Base-by-base conservation (phyloP, 2,888 invertebrate species). In the Hyppa rectilinea region DNA sequence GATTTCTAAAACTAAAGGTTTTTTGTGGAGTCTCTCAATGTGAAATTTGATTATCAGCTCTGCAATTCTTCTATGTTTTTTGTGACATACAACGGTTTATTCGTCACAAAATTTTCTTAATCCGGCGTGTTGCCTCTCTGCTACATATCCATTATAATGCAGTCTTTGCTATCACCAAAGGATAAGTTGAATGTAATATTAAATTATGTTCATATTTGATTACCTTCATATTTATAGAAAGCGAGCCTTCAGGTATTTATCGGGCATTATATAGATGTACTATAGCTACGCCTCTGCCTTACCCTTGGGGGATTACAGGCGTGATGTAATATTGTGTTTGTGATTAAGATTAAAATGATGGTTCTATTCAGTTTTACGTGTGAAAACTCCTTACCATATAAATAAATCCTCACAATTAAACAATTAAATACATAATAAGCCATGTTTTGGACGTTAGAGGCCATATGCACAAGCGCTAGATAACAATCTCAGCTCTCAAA, bases 401-500 rank as follows among this genome's bases (percentile, higher is more conserved):
- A 26, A 52, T 58, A 67, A 80, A 77, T 67, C 40, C 45, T 40
- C 26, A 70, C 38, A 70, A 77, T 69, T 80, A 61, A 69, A 79
- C 52, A 76, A 67, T 71, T 62, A 73, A 66, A 67, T 71, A 68
- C 31, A 31, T 58, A 75, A 71, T 76, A 64, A 71, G 56, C 43
- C 31, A 61, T 79, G 56, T 76, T 81, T 82, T 59, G 59, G 66
- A 58, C 49, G 53, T 71, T 71, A 62, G 78, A 75, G 50, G 56
- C 56, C 58, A 53, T 69, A 55, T 52, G 59, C 58, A 60, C 50
- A 59, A 66, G 59, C 49, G 64, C 79, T 84, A 86, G 85, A 87
- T 88, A 85, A 83, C 71, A 75, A 87, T 88, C 87, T 82, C 61
- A 66, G 56, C 60, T 64, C 69, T 80, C 85, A 82, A 87, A 86